Percentiles rank a stretch among this genome's conserved stretches.
These are phyloP conservation scores for Xylocampa areola DNA, from an alignment of 2,888 invertebrate genomes.

Conservation along the genomic window DNA sequence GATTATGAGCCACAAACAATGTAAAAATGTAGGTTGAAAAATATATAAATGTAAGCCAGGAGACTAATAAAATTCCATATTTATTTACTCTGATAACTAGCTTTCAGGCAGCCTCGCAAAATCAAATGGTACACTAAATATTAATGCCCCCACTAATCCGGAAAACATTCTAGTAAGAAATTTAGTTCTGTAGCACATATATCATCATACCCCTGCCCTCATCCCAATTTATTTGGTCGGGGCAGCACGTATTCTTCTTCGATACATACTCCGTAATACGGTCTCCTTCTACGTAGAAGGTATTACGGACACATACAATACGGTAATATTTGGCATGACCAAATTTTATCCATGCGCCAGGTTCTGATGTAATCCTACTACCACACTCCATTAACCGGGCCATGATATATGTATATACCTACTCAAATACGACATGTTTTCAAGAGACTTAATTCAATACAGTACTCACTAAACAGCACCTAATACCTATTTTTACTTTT, in stretches of 20 bases:
- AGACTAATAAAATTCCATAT: background rate
- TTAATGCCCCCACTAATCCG: background rate
- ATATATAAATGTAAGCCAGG: background rate
- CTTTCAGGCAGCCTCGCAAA: background rate
- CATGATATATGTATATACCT: too few species aligned
- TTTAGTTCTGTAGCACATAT: background rate
- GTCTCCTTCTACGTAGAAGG: too few species aligned
- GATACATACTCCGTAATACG: too few species aligned
- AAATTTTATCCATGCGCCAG: too few species aligned
- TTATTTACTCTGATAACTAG: slow-evolving; percentile 1
- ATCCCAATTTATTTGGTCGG: too few species aligned
- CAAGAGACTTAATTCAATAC: background rate
- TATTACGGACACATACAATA: too few species aligned
- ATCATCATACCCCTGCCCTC: too few species aligned
- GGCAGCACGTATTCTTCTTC: too few species aligned
- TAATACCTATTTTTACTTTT: background rate
- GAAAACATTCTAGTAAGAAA: background rate
- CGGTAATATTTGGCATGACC: too few species aligned
- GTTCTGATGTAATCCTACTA: too few species aligned
- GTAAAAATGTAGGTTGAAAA: background rate
- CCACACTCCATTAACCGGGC: too few species aligned
- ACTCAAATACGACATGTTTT: background rate
- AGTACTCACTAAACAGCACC: background rate
- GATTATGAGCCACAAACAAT: too few species aligned
- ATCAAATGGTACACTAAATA: background rate